Percentiles rank a stretch among this genome's conserved stretches.
Conservation (phyloP, 2,888 invertebrate species). For the Linyphia triangularis region DNA sequence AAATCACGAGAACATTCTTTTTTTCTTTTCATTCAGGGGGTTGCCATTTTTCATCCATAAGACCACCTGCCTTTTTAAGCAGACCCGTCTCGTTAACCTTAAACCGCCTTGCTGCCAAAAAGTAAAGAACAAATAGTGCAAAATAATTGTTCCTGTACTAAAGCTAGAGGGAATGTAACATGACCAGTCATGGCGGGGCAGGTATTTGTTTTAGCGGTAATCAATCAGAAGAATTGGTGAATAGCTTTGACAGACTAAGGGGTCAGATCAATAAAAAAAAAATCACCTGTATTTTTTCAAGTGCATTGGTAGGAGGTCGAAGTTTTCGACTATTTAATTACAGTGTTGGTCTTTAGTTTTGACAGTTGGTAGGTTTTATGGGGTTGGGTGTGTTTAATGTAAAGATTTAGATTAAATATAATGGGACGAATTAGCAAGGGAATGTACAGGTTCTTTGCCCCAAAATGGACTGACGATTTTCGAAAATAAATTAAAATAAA, state of each 20-base stretch:
- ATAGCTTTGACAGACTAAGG: constrained; percentile 52
- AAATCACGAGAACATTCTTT: too few species aligned
- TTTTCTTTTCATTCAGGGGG: too few species aligned
- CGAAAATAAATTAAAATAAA: too few species aligned
- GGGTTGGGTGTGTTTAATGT: too few species aligned
- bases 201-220: constrained; percentile 61
- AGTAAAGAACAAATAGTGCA: constrained; percentile 37
- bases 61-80: constrained; percentile 52
- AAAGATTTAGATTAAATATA: too few species aligned
- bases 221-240: constrained; percentile 51
- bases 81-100: constrained; percentile 61
- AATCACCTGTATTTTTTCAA: neutral
- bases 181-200: constrained; percentile 1
- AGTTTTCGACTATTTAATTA: constrained; percentile 37
- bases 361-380: neutral
- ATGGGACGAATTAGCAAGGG: too few species aligned
- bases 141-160: constrained; percentile 66
- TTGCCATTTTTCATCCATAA: neutral
- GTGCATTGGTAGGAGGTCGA: neutral
- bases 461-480: too few species aligned
- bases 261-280: neutral
- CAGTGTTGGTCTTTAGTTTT: neutral
- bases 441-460: too few species aligned
- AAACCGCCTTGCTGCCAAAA: constrained; percentile 3
- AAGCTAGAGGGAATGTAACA: neutral